A percentile compares a stretch with the other conserved stretches of the same genome.
Evolutionary conservation across 2,888 invertebrate genomes (phyloP).

Genomic region (Heteropelma amictum): DNA sequence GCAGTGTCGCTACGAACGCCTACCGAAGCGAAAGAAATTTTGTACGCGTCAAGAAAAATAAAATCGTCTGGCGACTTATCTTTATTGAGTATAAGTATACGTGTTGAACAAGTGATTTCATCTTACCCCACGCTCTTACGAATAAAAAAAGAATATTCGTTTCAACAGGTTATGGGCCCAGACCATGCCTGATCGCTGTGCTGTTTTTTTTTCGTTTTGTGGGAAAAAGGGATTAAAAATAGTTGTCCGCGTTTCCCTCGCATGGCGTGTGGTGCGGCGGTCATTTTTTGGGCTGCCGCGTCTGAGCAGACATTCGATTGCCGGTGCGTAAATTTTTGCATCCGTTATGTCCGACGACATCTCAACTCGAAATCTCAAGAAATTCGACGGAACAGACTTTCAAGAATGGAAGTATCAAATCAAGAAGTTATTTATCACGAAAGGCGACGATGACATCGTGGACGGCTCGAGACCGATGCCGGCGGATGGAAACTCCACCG

Average conservation of each 20-base stretch:
- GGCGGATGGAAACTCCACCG: neutral
- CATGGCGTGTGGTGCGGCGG: neutral
- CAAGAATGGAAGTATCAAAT: conserved; percentile 45
- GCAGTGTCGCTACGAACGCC: too few species aligned
- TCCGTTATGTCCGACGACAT: conserved; percentile 45
- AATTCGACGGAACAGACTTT: conserved; percentile 50
- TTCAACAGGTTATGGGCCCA: conserved; percentile 40
- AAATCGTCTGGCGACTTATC: too few species aligned
- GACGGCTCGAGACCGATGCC: conserved; percentile 35
- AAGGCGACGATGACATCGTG: conserved; percentile 43
- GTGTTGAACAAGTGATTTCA: too few species aligned
- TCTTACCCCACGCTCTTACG: too few species aligned
- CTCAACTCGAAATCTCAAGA: conserved; percentile 27
- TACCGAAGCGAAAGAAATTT: too few species aligned
- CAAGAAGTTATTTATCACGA: conserved; percentile 36
- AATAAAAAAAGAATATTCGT: too few species aligned
- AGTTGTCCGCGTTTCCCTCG: neutral
- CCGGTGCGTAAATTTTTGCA: neutral
- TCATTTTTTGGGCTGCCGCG: conserved; percentile 15
- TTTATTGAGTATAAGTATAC: too few species aligned
- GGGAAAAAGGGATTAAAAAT: conserved; percentile 1
- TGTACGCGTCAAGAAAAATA: too few species aligned
- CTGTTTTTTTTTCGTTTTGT: neutral
- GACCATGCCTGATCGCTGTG: conserved; percentile 16
- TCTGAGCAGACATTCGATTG: neutral